A percentile compares a stretch with the other conserved stretches of the same genome.
Conservation (phyloP, 2,888 invertebrate species). For the Rhynchonema sp. region DNA sequence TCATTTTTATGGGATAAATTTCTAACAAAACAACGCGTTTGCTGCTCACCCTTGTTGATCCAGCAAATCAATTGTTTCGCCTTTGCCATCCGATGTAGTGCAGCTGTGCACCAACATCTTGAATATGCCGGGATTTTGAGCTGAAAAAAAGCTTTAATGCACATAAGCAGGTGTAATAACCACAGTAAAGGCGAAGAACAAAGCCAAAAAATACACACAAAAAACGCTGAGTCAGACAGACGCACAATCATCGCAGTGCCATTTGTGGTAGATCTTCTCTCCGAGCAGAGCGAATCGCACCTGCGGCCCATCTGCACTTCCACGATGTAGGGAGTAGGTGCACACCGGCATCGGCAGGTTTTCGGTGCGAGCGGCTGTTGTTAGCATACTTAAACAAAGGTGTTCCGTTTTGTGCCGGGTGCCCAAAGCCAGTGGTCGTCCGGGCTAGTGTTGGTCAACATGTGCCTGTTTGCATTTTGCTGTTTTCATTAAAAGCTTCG, state of each 20-base stretch:
- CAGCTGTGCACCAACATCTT: neutral
- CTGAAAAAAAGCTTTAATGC: neutral
- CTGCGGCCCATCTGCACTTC: conserved; percentile 3
- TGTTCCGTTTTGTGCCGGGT: too few relatives aligned
- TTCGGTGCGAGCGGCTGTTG: neutral
- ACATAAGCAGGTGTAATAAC: too few relatives aligned
- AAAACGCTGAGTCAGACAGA: too few relatives aligned
- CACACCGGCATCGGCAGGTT: conserved; percentile 4
- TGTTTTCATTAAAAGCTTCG: too few relatives aligned
- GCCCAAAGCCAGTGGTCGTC: too few relatives aligned
- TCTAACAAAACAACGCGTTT: too few relatives aligned
- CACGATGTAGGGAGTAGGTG: conserved; percentile 2
- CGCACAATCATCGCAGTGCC: neutral
- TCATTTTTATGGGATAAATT: too few relatives aligned
- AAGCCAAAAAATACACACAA: neutral
- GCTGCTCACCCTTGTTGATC: neutral
- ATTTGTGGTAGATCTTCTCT: conserved; percentile 1
- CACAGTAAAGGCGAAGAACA: too few relatives aligned
- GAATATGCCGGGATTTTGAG: neutral
- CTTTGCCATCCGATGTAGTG: neutral
- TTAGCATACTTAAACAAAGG: too few relatives aligned
- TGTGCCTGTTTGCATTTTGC: too few relatives aligned
- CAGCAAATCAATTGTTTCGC: neutral
- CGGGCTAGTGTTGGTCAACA: too few relatives aligned
- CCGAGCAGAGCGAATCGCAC: conserved; percentile 5